Percentiles rank a stretch among this genome's conserved stretches.
Conservation (phyloP, 1,140 invertebrate species). For the Yoshiicerus persimilis region DNA sequence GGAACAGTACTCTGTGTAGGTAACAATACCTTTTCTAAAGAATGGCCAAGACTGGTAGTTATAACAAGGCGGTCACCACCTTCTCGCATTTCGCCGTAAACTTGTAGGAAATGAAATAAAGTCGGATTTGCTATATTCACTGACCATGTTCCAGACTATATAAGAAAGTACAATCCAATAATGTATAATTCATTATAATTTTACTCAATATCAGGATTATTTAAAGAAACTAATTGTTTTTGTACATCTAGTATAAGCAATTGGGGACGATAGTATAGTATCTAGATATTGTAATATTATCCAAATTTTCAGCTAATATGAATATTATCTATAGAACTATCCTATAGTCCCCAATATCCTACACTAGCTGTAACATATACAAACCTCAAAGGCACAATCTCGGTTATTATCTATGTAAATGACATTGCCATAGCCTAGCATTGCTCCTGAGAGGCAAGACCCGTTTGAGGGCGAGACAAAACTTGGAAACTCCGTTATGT, state of each 20-base stretch:
- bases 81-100: not conserved
- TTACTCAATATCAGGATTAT: too few species aligned
- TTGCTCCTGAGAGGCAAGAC: not conserved
- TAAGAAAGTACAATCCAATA: not conserved
- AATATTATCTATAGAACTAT: too few species aligned
- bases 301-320: too few species aligned
- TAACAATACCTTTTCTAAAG: not conserved
- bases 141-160: not conserved
- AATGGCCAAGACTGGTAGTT: not conserved
- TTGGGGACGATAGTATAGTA: too few species aligned
- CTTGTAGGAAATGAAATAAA: not conserved
- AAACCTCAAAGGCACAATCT: not conserved
- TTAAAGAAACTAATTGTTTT: too few species aligned
- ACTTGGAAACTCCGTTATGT: not conserved
- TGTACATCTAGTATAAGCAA: too few species aligned
- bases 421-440: not conserved
- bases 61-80: not conserved
- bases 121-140: not conserved
- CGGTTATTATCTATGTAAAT: not conserved
- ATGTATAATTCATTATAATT: not conserved
- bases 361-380: too few species aligned
- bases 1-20: not conserved
- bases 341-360: too few species aligned
- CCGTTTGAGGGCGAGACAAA: not conserved
- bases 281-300: too few species aligned